Percentiles rank a stretch among this genome's conserved stretches.
phyloP scores from a whole-genome alignment of 2,888 invertebrate species.

The Oithona nana region DNA sequence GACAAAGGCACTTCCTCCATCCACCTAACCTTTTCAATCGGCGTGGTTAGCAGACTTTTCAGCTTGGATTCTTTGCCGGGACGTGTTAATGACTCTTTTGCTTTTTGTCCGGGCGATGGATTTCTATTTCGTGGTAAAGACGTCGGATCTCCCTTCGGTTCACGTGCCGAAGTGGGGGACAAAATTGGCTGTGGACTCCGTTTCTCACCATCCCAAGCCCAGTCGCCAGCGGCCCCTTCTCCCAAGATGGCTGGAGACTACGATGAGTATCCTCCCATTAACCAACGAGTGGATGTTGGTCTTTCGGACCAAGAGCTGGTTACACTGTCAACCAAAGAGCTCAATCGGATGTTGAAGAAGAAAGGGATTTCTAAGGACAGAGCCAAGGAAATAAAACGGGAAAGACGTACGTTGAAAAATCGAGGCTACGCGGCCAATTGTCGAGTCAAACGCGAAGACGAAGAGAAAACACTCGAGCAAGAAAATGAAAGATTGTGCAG shows the following conservation, averaged over 20 bases:
- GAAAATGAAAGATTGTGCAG: too few relatives aligned
- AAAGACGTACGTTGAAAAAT: background rate
- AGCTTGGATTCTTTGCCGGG: constrained; percentile 30
- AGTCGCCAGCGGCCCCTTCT: too few relatives aligned
- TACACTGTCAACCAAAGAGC: background rate
- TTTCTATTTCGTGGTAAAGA: constrained; percentile 29
- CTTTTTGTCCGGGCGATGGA: constrained; percentile 31
- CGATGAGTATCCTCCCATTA: too few relatives aligned
- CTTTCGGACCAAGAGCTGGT: background rate
- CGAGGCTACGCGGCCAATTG: background rate
- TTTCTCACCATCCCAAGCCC: background rate
- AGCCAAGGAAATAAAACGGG: background rate
- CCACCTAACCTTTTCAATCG: background rate
- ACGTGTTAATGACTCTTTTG: constrained; percentile 29
- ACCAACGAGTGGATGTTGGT: background rate
- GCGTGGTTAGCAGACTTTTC: constrained; percentile 24
- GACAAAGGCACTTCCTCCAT: constrained; percentile 18
- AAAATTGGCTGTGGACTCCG: constrained; percentile 29
- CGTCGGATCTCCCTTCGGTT: constrained; percentile 27
- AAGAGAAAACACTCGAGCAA: background rate
- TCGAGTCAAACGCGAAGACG: background rate
- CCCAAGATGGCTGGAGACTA: too few relatives aligned
- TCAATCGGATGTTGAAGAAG: background rate
- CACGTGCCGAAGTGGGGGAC: constrained; percentile 28
- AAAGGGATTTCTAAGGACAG: background rate